These are phyloP conservation scores for Hemicordylus capensis DNA, from an alignment of 2,113 vertebrate species.

Conservation along the genomic window DNA sequence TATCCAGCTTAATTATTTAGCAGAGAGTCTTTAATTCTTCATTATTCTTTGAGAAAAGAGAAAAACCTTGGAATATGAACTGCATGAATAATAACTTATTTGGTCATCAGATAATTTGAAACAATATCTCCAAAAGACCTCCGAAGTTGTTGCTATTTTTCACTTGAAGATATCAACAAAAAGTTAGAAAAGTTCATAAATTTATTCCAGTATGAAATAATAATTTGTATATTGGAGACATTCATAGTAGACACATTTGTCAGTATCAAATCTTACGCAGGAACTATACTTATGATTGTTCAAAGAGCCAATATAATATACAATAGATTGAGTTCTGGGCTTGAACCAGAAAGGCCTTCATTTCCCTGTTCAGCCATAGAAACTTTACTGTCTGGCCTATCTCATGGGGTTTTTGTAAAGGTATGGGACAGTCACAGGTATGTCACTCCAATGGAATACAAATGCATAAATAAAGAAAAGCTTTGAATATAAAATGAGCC, in stretches of 20 bases:
- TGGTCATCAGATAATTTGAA: not conserved
- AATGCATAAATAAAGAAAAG: not conserved
- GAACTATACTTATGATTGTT: not conserved
- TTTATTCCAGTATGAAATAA: not conserved
- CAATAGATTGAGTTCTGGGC: not conserved
- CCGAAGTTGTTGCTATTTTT: not conserved
- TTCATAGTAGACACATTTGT: not conserved
- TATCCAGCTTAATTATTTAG: not conserved
- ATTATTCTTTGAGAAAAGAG: not conserved
- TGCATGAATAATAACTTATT: not conserved
- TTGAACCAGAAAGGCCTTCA: not conserved
- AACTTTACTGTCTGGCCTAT: not conserved
- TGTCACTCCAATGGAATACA: not conserved
- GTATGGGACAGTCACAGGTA: not conserved
- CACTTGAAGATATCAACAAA: not conserved
- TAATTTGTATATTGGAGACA: not conserved
- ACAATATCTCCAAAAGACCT: not conserved
- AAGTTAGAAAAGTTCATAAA: not conserved
- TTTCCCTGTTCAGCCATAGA: not conserved
- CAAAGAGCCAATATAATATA: not conserved
- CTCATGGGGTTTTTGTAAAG: not conserved
- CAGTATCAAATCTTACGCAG: not conserved
- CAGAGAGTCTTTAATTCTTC: not conserved
- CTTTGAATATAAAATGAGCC: not conserved
- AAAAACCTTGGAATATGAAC: not conserved